Base-by-base conservation (phyloP, 2,797 vertebrate genomes). In the Epinephelus malabaricus region DNA sequence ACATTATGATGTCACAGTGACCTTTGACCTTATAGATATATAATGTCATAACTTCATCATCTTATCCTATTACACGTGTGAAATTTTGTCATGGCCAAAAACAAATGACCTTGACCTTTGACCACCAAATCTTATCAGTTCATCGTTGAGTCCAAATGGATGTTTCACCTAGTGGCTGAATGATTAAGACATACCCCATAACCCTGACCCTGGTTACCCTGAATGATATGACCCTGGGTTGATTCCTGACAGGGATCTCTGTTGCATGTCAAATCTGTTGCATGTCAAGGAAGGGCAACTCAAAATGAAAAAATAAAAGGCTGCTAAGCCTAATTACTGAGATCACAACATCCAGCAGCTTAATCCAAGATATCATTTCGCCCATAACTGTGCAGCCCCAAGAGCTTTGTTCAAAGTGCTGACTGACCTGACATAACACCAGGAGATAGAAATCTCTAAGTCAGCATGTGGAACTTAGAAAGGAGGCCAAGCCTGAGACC, bases 391-490 rank as follows among this genome's bases (percentile, higher is more conserved):
- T 69, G 34, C 34, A 45, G 43, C 65, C 19, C 30, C 1, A 2
- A 38, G 61, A 60, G 25, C 15, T 27, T 47, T 43, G 55, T 66
- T 73, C 49, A 66, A 65, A 73, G 67, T 14, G 46, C 58, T 87
- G 83, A 87, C 76, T 87, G 83, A 87, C 76, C 82, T 65, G 56
- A 75, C 34, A 61, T 81, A 81, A 86, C 84, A 78, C 27, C n/a
- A 45, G 40, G 14, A 82, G 65, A 83, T 6, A 79, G 40, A 83
- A 82, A 79, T 78, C 78, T 86, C 59, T 15, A 30, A 79, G 64
- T 79, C 86, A 82, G 82, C 85, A 63, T 75, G 86, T 66, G 86
- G 45, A 75, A 76, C 49, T 27, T 25, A 40, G 60, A 83, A 73
- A 79, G 25, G 61, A 79, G 77, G 74, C 60, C 77, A 53, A 76